phyloP scores from a whole-genome alignment of 2,797 vertebrate genomes.

The Oreochromis mossambicus region DNA sequence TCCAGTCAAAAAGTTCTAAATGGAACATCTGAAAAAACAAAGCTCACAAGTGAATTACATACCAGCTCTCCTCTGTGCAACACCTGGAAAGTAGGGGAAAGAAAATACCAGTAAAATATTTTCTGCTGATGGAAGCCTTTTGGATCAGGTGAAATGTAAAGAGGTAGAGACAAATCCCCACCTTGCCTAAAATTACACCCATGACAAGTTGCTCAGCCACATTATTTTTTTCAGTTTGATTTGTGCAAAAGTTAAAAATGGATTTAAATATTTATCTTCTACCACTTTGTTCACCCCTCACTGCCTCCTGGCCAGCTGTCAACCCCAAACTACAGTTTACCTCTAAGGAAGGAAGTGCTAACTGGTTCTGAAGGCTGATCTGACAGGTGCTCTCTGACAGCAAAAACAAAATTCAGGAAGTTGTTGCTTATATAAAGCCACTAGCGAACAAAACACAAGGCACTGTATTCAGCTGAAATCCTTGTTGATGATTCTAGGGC shows the following conservation, averaged over 20 bases:
- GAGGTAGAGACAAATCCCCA: not conserved
- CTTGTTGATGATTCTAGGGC: not conserved
- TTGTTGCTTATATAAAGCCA: not conserved
- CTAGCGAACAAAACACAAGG: not conserved
- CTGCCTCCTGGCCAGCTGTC: not conserved
- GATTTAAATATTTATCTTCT: not conserved
- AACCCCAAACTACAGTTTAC: not conserved
- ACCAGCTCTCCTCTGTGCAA: not conserved
- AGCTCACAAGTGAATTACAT: not conserved
- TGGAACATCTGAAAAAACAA: not conserved
- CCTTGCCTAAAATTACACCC: not conserved
- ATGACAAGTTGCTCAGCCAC: not conserved
- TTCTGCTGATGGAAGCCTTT: not conserved
- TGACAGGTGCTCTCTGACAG: not conserved
- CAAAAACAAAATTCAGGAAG: not conserved
- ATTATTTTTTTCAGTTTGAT: not conserved
- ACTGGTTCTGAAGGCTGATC: not conserved
- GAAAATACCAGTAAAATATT: not conserved
- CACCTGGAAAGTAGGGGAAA: not conserved
- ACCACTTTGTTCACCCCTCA: not conserved
- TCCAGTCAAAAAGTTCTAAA: not conserved
- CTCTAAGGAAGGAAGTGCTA: not conserved
- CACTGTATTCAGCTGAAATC: not conserved
- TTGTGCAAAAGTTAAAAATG: not conserved
- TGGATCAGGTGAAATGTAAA: not conserved